Evolutionary conservation across 1,140 invertebrate species (phyloP).

Genomic region (Bombus ignitus): DNA sequence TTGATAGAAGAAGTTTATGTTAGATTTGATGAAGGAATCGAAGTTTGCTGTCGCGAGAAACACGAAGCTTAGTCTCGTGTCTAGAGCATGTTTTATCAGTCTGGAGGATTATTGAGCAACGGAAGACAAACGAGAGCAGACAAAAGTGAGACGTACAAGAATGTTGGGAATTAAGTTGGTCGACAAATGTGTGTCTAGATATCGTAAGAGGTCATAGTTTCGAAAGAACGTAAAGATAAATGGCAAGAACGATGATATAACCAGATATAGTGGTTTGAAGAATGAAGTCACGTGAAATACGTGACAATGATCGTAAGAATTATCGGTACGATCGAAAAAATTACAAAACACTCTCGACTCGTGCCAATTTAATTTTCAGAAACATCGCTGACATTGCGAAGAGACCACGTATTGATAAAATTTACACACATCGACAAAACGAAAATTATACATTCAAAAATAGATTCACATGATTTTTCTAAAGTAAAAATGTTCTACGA

Average conservation of each 20-base stretch:
- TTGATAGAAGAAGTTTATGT: not conserved
- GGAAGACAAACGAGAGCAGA: constrained; percentile 4
- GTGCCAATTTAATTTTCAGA: too few species aligned
- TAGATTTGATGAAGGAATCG: not conserved
- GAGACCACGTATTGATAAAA: too few species aligned
- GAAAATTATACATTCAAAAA: too few species aligned
- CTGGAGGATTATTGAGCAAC: not conserved
- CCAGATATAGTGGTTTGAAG: not conserved
- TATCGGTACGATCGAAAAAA: not conserved
- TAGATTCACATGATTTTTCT: not conserved
- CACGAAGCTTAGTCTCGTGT: not conserved
- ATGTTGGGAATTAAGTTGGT: not conserved
- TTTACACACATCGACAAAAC: too few species aligned
- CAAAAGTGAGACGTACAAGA: constrained; percentile 8
- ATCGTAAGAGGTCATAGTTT: constrained; percentile 11
- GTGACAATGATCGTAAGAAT: not conserved
- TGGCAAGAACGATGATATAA: not conserved
- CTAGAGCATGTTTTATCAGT: not conserved
- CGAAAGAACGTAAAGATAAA: not conserved
- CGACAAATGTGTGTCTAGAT: not conserved
- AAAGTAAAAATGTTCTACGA: not conserved
- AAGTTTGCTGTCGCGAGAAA: not conserved
- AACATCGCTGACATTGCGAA: too few species aligned
- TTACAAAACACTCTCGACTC: not conserved
- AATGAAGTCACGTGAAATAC: not conserved